Base-by-base conservation (phyloP, 2,888 invertebrate species). In the Eristalis arbustorum region DNA sequence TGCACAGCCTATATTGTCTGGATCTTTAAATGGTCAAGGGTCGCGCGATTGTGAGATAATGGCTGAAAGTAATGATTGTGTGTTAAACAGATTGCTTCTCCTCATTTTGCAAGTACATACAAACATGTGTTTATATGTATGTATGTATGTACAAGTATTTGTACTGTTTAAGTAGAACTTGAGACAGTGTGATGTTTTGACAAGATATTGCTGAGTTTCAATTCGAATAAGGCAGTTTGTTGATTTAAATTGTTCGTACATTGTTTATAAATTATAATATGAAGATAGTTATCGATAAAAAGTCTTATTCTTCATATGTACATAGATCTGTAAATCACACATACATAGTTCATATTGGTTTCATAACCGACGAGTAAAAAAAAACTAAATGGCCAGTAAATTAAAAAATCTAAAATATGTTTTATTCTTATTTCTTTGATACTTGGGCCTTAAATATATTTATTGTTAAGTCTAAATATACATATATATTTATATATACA, bases 11-110 rank as follows among this genome's bases (percentile, higher is more conserved):
- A 49, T 67, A 56, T 49, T 68, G 75, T 63, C 61, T 37, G 71
- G 63, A 78, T 85, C 61, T 74, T 74, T 66, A 69, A 82, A 57
- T 73, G 82, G 71, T 83, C 87, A 87, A 79, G 87, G 87, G 87
- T 87, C 83, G 67, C 37, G 49, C 34, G 83, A 72, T 75, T 78
- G 71, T 66, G 57, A 81, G 78, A 82, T 75, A 83, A 59, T 57
- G 37, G 49, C 25, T 63, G 34, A 56, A 56, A 67, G 62, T 75
- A 67, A 37, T 67, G 67, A 22, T 23, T 57, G 68, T 59, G 75
- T 57, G 49, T 76, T 40, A 31, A 56, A 25, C 42, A 67, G 31
- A 80, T 73, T 72, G 37, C 72, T 73, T 37, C 57, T 23, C 49
- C 56, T 71, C 42, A 64, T 57, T 76, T 40, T 74, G 62, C 59